Evolutionary conservation across 2,888 invertebrate genomes (phyloP).

Genomic region (Leptopilina syphax): DNA sequence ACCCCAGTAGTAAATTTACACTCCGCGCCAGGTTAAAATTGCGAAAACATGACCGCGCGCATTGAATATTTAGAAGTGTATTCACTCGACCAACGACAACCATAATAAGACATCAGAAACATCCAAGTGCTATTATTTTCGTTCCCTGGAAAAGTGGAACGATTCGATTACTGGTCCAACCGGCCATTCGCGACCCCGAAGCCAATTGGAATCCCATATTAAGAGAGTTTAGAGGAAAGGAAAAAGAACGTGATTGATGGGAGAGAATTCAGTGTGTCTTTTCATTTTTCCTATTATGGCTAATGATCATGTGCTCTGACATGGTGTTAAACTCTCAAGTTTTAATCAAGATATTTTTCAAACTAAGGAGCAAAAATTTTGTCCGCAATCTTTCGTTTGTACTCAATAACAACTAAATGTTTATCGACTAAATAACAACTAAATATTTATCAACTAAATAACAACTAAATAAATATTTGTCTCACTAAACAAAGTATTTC

Average conservation of each 20-base stretch:
- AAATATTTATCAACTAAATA: too few relatives aligned
- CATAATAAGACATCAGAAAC: constrained; percentile 31
- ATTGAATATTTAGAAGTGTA: constrained; percentile 20
- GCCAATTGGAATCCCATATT: constrained; percentile 45
- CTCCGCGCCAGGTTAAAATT: neutral
- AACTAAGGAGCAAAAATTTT: neutral
- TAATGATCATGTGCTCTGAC: constrained; percentile 23
- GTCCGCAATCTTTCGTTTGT: neutral
- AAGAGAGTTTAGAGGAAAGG: constrained; percentile 34
- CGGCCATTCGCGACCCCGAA: constrained; percentile 49
- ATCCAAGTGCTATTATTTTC: constrained; percentile 18
- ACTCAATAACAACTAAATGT: neutral
- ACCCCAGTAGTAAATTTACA: neutral
- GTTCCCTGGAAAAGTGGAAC: constrained; percentile 50
- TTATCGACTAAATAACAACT: too few relatives aligned
- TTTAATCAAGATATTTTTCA: constrained; percentile 13
- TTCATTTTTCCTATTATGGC: constrained; percentile 21
- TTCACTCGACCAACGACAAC: neutral
- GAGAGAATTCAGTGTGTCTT: constrained; percentile 7
- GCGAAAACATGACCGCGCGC: constrained; percentile 22
- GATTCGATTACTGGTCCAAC: constrained; percentile 42
- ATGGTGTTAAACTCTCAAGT: constrained; percentile 19
- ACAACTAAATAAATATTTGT: too few relatives aligned
- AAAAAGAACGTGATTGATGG: constrained; percentile 34
- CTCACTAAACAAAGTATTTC: too few relatives aligned